These are phyloP conservation scores for Spodoptera exigua DNA, from an alignment of 2,888 invertebrate species.

Conservation along the genomic window DNA sequence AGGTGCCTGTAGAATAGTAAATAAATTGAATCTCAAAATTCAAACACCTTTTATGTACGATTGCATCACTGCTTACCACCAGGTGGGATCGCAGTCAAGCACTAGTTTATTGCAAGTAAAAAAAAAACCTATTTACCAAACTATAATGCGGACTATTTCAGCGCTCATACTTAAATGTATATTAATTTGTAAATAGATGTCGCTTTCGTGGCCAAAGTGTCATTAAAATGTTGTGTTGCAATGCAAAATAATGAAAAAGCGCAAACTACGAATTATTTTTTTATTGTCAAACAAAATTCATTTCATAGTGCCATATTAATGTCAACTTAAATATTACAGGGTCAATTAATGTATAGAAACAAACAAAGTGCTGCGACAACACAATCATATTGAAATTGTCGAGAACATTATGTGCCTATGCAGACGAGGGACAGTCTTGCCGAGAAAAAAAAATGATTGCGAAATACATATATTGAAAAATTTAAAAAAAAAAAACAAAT, in stretches of 20 bases:
- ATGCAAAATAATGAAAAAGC: slow-evolving; percentile 10
- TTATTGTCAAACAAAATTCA: slow-evolving; percentile 52
- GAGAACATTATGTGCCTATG: background rate
- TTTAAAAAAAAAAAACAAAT: too few relatives aligned
- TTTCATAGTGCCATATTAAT: slow-evolving; percentile 47
- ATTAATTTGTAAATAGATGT: too few relatives aligned
- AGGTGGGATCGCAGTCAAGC: too few relatives aligned
- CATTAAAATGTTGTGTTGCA: too few relatives aligned
- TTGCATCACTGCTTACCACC: too few relatives aligned
- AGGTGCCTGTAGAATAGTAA: slow-evolving; percentile 11
- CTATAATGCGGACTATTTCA: background rate
- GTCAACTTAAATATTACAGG: slow-evolving; percentile 46
- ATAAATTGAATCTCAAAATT: slow-evolving; percentile 25
- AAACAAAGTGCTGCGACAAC: slow-evolving; percentile 22
- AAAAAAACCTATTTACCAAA: slow-evolving; percentile 20
- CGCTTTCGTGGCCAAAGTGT: too few relatives aligned
- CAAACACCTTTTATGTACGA: slow-evolving; percentile 3
- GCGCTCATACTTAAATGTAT: too few relatives aligned
- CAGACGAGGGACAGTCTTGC: too few relatives aligned
- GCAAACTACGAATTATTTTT: slow-evolving; percentile 20
- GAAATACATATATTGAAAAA: too few relatives aligned
- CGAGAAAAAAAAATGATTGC: too few relatives aligned
- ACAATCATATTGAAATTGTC: slow-evolving; percentile 22
- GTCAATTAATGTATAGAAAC: slow-evolving; percentile 53
- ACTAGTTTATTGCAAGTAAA: too few relatives aligned